A percentile compares a stretch with the other conserved stretches of the same genome.
Evolutionary conservation across 1,140 invertebrate genomes (phyloP).

Genomic region (Ceratitis capitata): DNA sequence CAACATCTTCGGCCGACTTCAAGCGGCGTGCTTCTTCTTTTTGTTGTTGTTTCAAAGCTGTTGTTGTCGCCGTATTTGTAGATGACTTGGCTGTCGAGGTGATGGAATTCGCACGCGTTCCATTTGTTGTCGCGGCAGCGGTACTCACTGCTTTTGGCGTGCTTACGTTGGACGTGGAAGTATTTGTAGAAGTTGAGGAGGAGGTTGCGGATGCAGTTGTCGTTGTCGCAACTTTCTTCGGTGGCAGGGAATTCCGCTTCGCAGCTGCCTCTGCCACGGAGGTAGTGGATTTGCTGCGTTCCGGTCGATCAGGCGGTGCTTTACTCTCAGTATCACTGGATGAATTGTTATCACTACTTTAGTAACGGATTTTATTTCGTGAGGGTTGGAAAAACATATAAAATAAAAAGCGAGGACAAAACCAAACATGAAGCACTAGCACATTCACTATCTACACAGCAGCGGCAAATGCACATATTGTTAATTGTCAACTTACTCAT

Average conservation of each 20-base stretch:
- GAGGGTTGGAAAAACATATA: neutral
- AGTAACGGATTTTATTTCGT: neutral
- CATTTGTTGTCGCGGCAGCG: conserved; percentile 32
- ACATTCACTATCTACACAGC: neutral
- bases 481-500: conserved; percentile 47
- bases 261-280: conserved; percentile 47
- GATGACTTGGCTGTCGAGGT: conserved; percentile 46
- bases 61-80: neutral
- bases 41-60: conserved; percentile 46
- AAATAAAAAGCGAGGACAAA: neutral
- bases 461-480: conserved; percentile 6
- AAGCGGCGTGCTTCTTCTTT: conserved; percentile 49
- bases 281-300: conserved; percentile 56
- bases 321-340: conserved; percentile 47
- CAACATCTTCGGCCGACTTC: conserved; percentile 65
- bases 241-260: conserved; percentile 55
- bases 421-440: conserved; percentile 14
- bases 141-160: conserved; percentile 38
- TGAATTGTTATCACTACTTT: conserved; percentile 45
- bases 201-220: conserved; percentile 13
- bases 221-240: conserved; percentile 51
- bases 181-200: neutral
- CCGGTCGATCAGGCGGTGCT: conserved; percentile 56
- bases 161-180: conserved; percentile 25
- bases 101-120: conserved; percentile 33